Evolutionary conservation across 2,797 vertebrate genomes (phyloP), one percentile per base, ranked within the genome.

Genomic region (Gobionotothen gibberifrons): DNA sequence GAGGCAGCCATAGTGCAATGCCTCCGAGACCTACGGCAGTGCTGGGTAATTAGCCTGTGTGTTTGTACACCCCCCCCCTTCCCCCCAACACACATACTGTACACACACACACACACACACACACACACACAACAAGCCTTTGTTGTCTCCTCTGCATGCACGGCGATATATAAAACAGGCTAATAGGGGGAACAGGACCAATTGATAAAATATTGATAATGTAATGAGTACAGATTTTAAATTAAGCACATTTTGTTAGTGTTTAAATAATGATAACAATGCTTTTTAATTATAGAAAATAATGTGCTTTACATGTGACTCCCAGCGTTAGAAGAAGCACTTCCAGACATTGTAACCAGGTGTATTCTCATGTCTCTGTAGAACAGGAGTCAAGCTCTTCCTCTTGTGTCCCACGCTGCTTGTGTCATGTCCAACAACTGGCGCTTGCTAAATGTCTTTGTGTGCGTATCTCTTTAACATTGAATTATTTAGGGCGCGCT

Each of bases 401-500:
- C 92, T 94, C 73, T 16, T 55, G 61, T 62, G 74, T 93, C 95
- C 93, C 87, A 89, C 86, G 11, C 32, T 12, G 87, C 93, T 92
- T 90, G 90, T 94, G 93, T 94, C 92, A 95, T 95, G 93, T 95
- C 93, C 91, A 84, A 94, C 94, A 92, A 92, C 90, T 87, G 73
- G 42, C 81, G 74, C 90, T 85, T 85, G 80, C 84, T 86, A 71
- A 94, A 92, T 89, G 93, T 94, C 85, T 86, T 83, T 87, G 93
- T 94, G 91, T 74, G 84, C 76, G 16, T 90, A 92, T 91, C 92
- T 87, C 89, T 92, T 94, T 91, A 91, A 84, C 91, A 87, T 89
- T 93, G 91, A 94, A 95, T 96, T 91, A 96, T 96, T 96, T 95
- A 96, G 93, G 32, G 84, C 86, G 80, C 78, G 57, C 91, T 82